phyloP scores from a whole-genome alignment of 2,888 invertebrate species.

The Dynastes hyllus region DNA sequence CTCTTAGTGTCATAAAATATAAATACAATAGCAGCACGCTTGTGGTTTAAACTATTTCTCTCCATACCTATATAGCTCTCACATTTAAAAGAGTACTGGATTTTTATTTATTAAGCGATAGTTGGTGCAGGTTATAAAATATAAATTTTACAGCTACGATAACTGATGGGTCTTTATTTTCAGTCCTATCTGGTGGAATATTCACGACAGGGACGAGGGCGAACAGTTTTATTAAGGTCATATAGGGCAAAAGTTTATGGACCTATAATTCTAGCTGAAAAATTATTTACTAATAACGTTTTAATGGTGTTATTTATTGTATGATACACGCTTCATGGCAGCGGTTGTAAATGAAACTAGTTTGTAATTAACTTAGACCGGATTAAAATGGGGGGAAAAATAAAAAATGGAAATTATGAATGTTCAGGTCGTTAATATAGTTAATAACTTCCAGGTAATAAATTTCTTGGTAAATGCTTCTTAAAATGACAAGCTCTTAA shows the following conservation, averaged over 20 bases:
- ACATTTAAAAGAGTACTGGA: not conserved
- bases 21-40: too few species aligned
- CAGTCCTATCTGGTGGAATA: conserved; percentile 11
- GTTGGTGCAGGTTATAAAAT: conserved; percentile 18
- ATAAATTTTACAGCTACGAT: conserved; percentile 7
- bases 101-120: conserved; percentile 2
- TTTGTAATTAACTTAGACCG: too few species aligned
- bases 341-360: not conserved
- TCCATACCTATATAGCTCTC: not conserved
- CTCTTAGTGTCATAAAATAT: too few species aligned
- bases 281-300: conserved; percentile 25
- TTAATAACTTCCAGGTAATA: too few species aligned
- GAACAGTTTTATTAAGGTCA: conserved; percentile 15
- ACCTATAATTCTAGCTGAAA: not conserved
- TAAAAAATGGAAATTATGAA: too few species aligned
- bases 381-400: too few species aligned
- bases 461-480: too few species aligned
- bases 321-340: not conserved
- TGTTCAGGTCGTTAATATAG: too few species aligned
- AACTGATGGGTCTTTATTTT: conserved; percentile 5
- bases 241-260: conserved; percentile 6
- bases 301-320: conserved; percentile 12
- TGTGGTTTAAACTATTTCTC: not conserved
- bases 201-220: not conserved
- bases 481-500: too few species aligned